Evolutionary conservation across 1,140 invertebrate genomes (phyloP).

Genomic region (Belonocnema kinseyi): DNA sequence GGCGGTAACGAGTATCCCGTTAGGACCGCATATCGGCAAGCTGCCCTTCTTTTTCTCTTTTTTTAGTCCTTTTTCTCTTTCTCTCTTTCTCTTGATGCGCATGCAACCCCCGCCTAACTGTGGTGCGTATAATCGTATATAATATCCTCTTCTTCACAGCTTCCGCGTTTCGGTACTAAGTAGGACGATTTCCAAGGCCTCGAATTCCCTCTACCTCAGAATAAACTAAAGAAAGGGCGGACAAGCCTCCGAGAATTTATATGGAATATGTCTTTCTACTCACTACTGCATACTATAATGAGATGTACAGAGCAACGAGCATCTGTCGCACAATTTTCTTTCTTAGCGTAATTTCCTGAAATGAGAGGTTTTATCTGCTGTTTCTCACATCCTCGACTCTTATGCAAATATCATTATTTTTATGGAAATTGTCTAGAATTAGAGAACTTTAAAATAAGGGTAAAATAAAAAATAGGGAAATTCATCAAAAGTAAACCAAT

Average conservation of each 20-base stretch:
- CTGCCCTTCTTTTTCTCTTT: constrained; percentile 52
- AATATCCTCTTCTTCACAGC: constrained; percentile 50
- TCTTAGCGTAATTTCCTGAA: background rate
- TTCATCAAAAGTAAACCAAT: background rate
- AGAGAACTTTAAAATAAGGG: background rate
- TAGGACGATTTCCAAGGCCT: constrained; percentile 46
- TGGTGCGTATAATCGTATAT: constrained; percentile 41
- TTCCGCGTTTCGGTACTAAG: constrained; percentile 58
- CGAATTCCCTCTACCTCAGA: constrained; percentile 11
- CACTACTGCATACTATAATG: background rate
- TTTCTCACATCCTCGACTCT: too few relatives aligned
- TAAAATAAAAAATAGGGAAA: background rate
- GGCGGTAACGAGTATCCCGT: constrained; percentile 60
- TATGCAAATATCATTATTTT: constrained; percentile 17
- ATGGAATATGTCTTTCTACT: background rate
- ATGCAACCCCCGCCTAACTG: constrained; percentile 41
- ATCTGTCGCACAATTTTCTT: constrained; percentile 24
- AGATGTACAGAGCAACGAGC: background rate
- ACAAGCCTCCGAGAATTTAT: constrained; percentile 5
- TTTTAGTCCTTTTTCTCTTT: background rate
- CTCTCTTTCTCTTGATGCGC: background rate
- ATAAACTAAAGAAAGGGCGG: constrained; percentile 20
- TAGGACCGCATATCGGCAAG: constrained; percentile 59
- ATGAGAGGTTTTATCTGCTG: background rate
- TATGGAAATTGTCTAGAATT: background rate